Evolutionary conservation across 2,113 vertebrate species (phyloP).

Genomic region (Gymnobelideus leadbeateri): DNA sequence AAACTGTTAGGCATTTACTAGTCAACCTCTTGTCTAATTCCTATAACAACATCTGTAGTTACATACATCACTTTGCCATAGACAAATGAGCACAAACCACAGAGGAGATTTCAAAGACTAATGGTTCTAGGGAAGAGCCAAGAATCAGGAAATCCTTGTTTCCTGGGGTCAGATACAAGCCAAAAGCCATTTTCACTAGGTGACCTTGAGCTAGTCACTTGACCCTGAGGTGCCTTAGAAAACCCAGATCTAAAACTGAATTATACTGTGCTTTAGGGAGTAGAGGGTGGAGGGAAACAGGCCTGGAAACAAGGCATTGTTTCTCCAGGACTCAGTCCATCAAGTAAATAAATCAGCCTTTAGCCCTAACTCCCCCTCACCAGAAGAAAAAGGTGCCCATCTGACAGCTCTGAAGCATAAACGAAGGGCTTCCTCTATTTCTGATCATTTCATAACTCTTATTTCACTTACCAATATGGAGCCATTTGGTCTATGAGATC

Average conservation of each 20-base stretch:
- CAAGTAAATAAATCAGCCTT: constrained; percentile 32
- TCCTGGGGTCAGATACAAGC: constrained; percentile 65
- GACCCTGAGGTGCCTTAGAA: constrained; percentile 71
- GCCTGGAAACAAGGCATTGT: not conserved
- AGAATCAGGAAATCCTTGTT: constrained; percentile 63
- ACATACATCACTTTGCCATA: constrained; percentile 53
- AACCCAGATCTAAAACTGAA: constrained; percentile 66
- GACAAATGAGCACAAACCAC: constrained; percentile 71
- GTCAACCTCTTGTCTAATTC: constrained; percentile 63
- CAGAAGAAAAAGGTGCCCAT: constrained; percentile 62
- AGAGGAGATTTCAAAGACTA: constrained; percentile 45
- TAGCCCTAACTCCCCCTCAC: not conserved
- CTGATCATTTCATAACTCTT: constrained; percentile 79
- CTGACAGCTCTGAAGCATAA: constrained; percentile 64
- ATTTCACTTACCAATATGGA: constrained; percentile 75
- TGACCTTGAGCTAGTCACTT: constrained; percentile 68
- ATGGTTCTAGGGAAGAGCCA: constrained; percentile 52
- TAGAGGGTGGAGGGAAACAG: not conserved
- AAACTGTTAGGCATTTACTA: constrained; percentile 28
- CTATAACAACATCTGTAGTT: constrained; percentile 60
- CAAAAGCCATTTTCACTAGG: constrained; percentile 70
- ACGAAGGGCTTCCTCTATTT: constrained; percentile 76
- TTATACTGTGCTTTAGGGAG: constrained; percentile 45
- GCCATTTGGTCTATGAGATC: constrained; percentile 79
- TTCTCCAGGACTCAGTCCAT: constrained; percentile 16